These are phyloP conservation scores for Ictalurus furcatus DNA, from an alignment of 2,113 vertebrate genomes.

Conservation along the genomic window DNA sequence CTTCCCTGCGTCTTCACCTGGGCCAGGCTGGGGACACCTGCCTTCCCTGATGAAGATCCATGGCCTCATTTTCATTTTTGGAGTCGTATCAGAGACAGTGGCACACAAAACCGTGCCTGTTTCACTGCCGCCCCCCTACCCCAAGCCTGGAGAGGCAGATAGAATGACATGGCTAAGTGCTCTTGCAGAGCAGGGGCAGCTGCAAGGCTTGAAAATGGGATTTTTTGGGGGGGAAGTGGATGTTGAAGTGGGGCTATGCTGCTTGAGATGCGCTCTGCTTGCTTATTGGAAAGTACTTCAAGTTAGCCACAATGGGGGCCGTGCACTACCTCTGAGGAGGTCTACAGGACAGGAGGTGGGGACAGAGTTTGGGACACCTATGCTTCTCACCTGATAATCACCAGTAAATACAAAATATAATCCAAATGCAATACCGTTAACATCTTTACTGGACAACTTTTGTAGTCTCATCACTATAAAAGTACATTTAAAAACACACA, in stretches of 20 bases:
- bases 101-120: conserved; percentile 77
- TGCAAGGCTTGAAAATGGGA: conserved; percentile 77
- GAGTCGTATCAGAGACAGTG: conserved; percentile 77
- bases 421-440: background rate
- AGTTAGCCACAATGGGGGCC: conserved; percentile 82
- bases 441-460: background rate
- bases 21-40: conserved; percentile 83
- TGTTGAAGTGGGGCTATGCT: conserved; percentile 70
- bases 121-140: conserved; percentile 53
- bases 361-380: conserved; percentile 56
- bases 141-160: conserved; percentile 76
- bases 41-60: conserved; percentile 88
- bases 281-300: conserved; percentile 56
- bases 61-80: conserved; percentile 83
- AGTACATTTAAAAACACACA: background rate
- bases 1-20: conserved; percentile 82
- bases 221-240: conserved; percentile 60
- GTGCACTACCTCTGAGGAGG: conserved; percentile 69
- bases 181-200: conserved; percentile 75
- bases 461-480: background rate
- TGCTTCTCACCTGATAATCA: conserved; percentile 55
- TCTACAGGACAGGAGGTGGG: conserved; percentile 60
- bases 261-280: conserved; percentile 35
- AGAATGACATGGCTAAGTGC: conserved; percentile 80
- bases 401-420: background rate